Percentiles rank a stretch among this genome's conserved stretches.
Conservation (phyloP, 2,113 vertebrate species). For the Thermophis baileyi region DNA sequence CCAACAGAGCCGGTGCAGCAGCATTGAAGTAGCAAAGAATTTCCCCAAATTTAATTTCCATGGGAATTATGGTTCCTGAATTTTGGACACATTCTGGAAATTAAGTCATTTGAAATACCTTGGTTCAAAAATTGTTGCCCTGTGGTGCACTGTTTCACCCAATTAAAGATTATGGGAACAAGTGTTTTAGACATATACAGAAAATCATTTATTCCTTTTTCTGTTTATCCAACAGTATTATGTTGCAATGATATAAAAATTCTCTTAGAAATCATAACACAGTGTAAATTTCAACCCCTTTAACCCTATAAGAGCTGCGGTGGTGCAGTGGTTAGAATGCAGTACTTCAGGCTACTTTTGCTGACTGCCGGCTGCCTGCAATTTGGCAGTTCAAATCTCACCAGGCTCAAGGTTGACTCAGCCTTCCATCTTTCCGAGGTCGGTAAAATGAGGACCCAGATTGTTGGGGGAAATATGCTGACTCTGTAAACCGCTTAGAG, state of each 20-base stretch:
- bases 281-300: background rate
- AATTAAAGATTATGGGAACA: background rate
- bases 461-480: too few species aligned
- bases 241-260: background rate
- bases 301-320: background rate
- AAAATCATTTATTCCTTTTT: background rate
- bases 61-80: background rate
- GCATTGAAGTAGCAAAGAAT: too few species aligned
- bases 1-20: too few species aligned
- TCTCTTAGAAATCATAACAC: background rate
- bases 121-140: background rate
- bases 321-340: too few species aligned
- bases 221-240: background rate
- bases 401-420: too few species aligned
- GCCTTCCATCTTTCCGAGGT: too few species aligned
- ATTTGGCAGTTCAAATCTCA: too few species aligned
- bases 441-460: too few species aligned
- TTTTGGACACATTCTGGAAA: background rate
- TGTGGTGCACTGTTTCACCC: background rate
- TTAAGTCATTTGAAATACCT: background rate
- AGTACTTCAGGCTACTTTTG: too few species aligned
- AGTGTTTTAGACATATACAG: background rate
- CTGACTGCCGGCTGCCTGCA: too few species aligned
- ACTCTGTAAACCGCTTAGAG: too few species aligned
- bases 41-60: too few species aligned